These are phyloP conservation scores for Clostera curtula DNA, from an alignment of 2,888 invertebrate species.

Conservation along the genomic window DNA sequence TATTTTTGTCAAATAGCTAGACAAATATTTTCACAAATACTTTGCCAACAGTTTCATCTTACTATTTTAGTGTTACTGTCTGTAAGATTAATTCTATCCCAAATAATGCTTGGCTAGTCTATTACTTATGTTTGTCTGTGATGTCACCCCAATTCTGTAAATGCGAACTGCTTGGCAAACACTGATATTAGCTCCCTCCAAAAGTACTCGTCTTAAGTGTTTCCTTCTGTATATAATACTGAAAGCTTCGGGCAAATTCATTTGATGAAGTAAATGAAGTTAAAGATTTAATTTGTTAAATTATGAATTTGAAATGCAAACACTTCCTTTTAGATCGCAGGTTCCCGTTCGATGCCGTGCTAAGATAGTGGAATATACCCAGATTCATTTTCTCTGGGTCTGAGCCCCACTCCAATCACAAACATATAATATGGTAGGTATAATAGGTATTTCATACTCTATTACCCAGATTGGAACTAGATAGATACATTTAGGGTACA, in stretches of 20 bases:
- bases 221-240: constrained; percentile 60
- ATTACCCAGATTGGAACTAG: too few species aligned
- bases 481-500: too few species aligned
- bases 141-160: constrained; percentile 61
- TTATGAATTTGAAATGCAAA: constrained; percentile 15
- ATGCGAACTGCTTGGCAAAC: constrained; percentile 66
- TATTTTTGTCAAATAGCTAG: background rate
- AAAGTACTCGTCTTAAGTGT: constrained; percentile 60
- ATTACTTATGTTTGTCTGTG: constrained; percentile 29
- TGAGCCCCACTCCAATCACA: too few species aligned
- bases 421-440: too few species aligned
- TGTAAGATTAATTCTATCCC: constrained; percentile 13
- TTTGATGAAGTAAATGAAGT: too few species aligned
- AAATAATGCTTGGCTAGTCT: constrained; percentile 25
- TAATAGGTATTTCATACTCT: too few species aligned
- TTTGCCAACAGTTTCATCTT: constrained; percentile 4
- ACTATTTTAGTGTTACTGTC: constrained; percentile 7
- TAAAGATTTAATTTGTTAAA: constrained; percentile 31
- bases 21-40: background rate
- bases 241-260: too few species aligned
- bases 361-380: too few species aligned
- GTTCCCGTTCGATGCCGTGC: too few species aligned
- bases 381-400: too few species aligned
- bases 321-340: constrained; percentile 34
- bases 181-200: constrained; percentile 64